Base-by-base conservation (phyloP, 2,113 vertebrate species). In the Rana temporaria region DNA sequence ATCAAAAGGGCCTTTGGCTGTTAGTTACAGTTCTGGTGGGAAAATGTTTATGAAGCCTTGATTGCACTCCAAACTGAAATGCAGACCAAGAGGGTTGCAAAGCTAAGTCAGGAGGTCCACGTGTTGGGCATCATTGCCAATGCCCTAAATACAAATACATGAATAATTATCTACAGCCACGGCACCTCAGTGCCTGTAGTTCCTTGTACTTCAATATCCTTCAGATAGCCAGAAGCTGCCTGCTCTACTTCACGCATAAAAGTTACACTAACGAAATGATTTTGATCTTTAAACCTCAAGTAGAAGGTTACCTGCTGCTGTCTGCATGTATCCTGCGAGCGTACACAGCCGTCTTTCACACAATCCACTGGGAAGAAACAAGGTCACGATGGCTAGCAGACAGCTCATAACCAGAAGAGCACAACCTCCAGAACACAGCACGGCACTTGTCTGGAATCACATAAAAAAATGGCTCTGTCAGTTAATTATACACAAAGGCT, bases 261-360 rank as follows among this genome's bases (percentile, higher is more conserved):
- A 15, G 6, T 19, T 56, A 57, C 52, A 56, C 2, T 72, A 14
- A 53, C 2, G 19, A 62, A 18, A 18, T 30, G 18, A 9, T 72
- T 71, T 30, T 16, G 4, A 57, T 30, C 3, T 73, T n/a, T 34
- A 4, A 16, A 22, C 68, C 48, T 53, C 42, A 26, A 18, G 0
- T 75, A 62, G 24, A 22, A 42, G 90, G 94, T 87, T 80, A 96
- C 96, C 96, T 90, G 96, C 90, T n/a, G 96, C 95, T 87, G 94
- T 96, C 93, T 98, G 96, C 93, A 96, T 96, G 94, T 97, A 97
- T 71, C 96, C 96, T 8, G 96, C 95, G 90, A 98, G 91, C 75
- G 95, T 96, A 91, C 96, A 98, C 87, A 95, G 85, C 90, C 94
- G 88, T 85, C 94, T 91, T 91, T 98, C 96, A n/a, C 95, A 97